These are phyloP conservation scores for Eurytemora carolleeae DNA, from an alignment of 1,140 invertebrate genomes.

Conservation along the genomic window DNA sequence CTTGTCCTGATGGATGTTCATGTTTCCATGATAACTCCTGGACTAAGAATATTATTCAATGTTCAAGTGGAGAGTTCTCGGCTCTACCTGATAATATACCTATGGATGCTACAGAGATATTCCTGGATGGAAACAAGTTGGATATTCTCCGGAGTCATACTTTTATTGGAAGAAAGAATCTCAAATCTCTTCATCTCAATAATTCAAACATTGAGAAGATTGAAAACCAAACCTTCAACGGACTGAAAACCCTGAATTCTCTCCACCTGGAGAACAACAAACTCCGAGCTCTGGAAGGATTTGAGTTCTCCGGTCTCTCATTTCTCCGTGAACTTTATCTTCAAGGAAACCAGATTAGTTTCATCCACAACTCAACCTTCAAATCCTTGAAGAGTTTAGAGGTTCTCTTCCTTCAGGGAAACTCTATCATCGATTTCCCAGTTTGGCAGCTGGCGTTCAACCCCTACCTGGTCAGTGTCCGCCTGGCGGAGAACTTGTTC, in stretches of 20 bases:
- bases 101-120: constrained; percentile 81
- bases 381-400: constrained; percentile 51
- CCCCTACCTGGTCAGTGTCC: constrained; percentile 43
- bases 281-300: constrained; percentile 54
- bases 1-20: constrained; percentile 25
- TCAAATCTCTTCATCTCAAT: constrained; percentile 63
- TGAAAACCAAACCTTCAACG: constrained; percentile 77
- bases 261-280: constrained; percentile 68
- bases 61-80: constrained; percentile 47
- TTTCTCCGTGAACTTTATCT: constrained; percentile 61
- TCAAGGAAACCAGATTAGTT: constrained; percentile 57
- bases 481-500: constrained; percentile 60
- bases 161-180: constrained; percentile 75
- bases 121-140: constrained; percentile 70
- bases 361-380: constrained; percentile 59
- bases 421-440: constrained; percentile 53
- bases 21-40: constrained; percentile 56
- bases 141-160: constrained; percentile 61
- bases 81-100: constrained; percentile 63
- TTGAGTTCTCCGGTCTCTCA: constrained; percentile 65
- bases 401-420: constrained; percentile 59
- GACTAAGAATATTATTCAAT: constrained; percentile 78
- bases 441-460: constrained; percentile 62
- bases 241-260: constrained; percentile 52
- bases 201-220: constrained; percentile 60